Percentiles rank a stretch among this genome's conserved stretches.
These are phyloP conservation scores for Cynopterus brachyotis DNA, from an alignment of 2,113 vertebrate genomes.

Conservation along the genomic window DNA sequence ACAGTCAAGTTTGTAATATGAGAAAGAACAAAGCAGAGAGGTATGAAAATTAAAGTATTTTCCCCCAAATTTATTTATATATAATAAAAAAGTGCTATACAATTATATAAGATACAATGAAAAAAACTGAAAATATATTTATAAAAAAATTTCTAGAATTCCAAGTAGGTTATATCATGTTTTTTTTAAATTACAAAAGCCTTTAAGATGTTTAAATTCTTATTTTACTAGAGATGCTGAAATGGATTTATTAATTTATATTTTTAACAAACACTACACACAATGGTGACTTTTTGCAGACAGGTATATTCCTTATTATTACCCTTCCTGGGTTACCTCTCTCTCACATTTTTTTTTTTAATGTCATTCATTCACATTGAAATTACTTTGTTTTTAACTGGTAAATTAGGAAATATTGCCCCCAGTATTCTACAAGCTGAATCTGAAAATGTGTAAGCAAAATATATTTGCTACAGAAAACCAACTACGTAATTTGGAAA, in stretches of 20 bases:
- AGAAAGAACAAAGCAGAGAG: background rate
- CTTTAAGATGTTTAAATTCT: background rate
- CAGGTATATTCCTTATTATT: background rate
- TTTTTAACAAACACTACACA: background rate
- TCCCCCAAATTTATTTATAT: background rate
- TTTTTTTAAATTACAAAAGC: background rate
- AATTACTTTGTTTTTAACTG: background rate
- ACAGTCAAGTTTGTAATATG: background rate
- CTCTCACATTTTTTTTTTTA: background rate
- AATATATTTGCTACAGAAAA: background rate
- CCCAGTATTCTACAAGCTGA: background rate
- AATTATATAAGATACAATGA: background rate
- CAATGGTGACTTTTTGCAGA: background rate
- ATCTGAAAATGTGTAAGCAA: background rate
- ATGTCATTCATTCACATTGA: background rate
- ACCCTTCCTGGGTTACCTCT: background rate
- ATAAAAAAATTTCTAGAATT: background rate
- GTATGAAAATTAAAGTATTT: background rate
- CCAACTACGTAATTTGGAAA: background rate
- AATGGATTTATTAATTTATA: background rate
- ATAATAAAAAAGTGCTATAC: background rate
- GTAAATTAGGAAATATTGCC: background rate
- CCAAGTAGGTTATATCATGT: fast-evolving
- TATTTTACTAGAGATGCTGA: background rate
- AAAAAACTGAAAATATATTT: background rate